Evolutionary conservation across 2,797 vertebrate species (phyloP), one percentile per base, ranked within the genome.

Genomic region (Diglossa cyanea): DNA sequence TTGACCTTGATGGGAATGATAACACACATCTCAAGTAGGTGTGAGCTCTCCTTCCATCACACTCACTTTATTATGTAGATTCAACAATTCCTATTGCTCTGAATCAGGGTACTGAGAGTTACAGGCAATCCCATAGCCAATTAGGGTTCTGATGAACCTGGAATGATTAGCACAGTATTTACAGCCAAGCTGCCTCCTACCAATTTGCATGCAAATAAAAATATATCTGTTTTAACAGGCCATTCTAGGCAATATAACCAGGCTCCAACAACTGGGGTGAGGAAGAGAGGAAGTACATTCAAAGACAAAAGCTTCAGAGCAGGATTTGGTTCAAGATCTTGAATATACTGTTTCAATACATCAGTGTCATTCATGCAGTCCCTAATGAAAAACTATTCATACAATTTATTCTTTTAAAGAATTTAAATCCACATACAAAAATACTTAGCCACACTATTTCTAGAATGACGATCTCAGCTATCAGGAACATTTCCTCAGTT

Each of bases 1-100:
- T 92, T 97, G 97, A 98, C 98, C 98, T 97, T 97, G 98, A 95
- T 94, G 95, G 83, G 93, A 94, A 97, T 51, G 96, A 91, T 94
- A 97, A 93, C 86, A 90, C 90, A 91, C 86, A 63, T 68, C 72
- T 68, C 93, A 96, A 97, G 95, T 93, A 97, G 96, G 96, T 97
- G 81, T 88, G 87, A 57, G 48, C 91, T 93, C 89, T 90, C 80
- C 89, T 95, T 91, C 85, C 93, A 93, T 95, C 95, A 57, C 24
- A 42, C 63, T 86, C 31, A 26, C 87, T 94, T 95, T 96, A 95
- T 97, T 97, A 97, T 96, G 96, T 85, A 97, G 95, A 97, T 97
- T 86, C 65, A 76, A 94, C 92, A 87, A 80, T 74, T 91, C 93
- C 83, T 96, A 55, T 54, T 60, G 86, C 90, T 95, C 91, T 86